A percentile compares a stretch with the other conserved stretches of the same genome.
Conservation (phyloP, 2,888 invertebrate genomes). For the Drosophila mulleri region DNA sequence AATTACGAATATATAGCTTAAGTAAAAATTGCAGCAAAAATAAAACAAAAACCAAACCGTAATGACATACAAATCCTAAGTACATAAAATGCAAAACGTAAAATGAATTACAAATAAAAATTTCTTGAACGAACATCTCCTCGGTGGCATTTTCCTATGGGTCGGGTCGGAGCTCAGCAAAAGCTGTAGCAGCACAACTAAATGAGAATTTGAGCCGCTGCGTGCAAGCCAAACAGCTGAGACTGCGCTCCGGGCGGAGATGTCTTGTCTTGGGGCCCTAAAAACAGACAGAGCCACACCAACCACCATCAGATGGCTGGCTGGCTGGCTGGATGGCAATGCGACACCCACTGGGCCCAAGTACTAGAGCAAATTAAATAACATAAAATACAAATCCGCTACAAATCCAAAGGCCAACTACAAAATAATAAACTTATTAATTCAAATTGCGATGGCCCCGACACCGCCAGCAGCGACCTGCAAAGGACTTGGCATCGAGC, state of each 20-base stretch:
- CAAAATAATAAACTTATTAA: conserved; percentile 76
- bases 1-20: conserved; percentile 57
- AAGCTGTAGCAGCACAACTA: conserved; percentile 42
- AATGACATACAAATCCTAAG: conserved; percentile 50
- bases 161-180: not conserved
- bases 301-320: not conserved
- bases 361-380: conserved; percentile 62
- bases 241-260: conserved; percentile 28
- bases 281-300: conserved; percentile 3
- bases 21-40: conserved; percentile 50
- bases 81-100: conserved; percentile 56
- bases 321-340: conserved; percentile 12
- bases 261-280: conserved; percentile 26
- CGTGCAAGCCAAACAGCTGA: conserved; percentile 56
- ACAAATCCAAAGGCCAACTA: conserved; percentile 55
- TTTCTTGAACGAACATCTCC: conserved; percentile 20
- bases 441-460: conserved; percentile 58
- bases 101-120: conserved; percentile 46
- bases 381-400: conserved; percentile 72
- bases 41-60: conserved; percentile 14
- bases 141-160: conserved; percentile 12
- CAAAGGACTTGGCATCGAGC: conserved; percentile 13
- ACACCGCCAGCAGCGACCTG: conserved; percentile 45
- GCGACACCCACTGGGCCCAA: conserved; percentile 4
- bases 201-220: conserved; percentile 71